These are phyloP conservation scores for Pimephales promelas DNA, from an alignment of 2,113 vertebrate genomes.

Conservation along the genomic window DNA sequence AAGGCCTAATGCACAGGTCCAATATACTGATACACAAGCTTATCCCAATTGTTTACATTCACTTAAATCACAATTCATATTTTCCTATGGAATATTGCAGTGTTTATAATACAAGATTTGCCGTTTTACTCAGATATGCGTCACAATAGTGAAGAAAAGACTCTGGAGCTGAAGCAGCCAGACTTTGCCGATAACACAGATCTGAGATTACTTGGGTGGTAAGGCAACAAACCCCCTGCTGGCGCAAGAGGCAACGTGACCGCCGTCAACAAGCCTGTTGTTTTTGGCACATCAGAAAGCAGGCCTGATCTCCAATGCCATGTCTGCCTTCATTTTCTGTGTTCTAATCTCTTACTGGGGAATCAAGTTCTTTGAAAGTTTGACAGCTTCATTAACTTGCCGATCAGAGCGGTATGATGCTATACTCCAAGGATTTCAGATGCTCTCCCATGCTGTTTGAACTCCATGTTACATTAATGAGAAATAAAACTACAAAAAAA, in stretches of 20 bases:
- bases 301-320: constrained; percentile 34
- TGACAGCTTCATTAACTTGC: constrained; percentile 80
- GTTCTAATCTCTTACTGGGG: constrained; percentile 64
- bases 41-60: no score
- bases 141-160: no score
- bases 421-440: constrained; percentile 57
- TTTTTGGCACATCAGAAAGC: constrained; percentile 29
- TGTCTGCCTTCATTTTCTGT: constrained; percentile 61
- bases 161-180: not conserved
- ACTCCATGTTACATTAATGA: constrained; percentile 63
- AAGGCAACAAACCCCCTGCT: not conserved
- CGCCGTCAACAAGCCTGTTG: constrained; percentile 23
- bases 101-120: no score
- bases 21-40: no score
- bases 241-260: not conserved
- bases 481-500: constrained; percentile 45
- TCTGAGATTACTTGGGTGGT: not conserved
- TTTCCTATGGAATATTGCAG: no score
- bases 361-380: constrained; percentile 77
- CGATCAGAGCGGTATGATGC: constrained; percentile 68
- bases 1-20: no score
- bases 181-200: not conserved
- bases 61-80: no score
- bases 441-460: constrained; percentile 69
- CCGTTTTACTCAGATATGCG: no score